Evolutionary conservation across 2,113 vertebrate species (phyloP).

Genomic region (Vidua macroura): DNA sequence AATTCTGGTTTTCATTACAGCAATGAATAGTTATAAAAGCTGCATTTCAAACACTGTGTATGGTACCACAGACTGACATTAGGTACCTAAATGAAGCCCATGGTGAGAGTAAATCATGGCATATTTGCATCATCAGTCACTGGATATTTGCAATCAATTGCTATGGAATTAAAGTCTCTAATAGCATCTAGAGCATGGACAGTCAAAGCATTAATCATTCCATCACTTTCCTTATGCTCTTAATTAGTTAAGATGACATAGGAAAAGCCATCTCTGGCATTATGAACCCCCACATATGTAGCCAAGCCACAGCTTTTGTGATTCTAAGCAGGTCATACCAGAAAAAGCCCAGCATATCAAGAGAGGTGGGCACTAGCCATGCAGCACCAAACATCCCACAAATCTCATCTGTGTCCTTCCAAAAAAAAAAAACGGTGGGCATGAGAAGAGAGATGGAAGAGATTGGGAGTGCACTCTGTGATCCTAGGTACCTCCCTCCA

Average conservation of each 20-base stretch:
- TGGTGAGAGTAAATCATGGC: background rate
- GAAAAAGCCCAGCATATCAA: background rate
- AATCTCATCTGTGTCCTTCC: background rate
- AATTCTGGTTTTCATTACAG: constrained; percentile 65
- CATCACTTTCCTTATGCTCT: background rate
- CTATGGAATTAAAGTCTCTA: constrained; percentile 6
- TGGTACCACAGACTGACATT: background rate
- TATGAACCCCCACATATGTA: background rate
- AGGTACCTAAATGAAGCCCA: background rate
- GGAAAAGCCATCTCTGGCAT: background rate
- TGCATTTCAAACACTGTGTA: background rate
- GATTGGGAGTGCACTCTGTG: rapidly evolving
- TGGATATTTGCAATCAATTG: background rate
- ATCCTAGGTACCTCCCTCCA: background rate
- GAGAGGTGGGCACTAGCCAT: background rate
- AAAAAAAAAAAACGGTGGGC: background rate
- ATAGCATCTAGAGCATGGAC: background rate
- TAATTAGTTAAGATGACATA: constrained; percentile 25
- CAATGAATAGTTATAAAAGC: constrained; percentile 9
- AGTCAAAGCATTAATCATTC: background rate
- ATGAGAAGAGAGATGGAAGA: background rate
- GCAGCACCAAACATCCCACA: background rate
- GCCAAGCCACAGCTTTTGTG: background rate
- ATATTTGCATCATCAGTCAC: background rate
- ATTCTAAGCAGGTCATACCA: background rate